phyloP scores from a whole-genome alignment of 2,797 vertebrate species.

The Pelobates cultripes region DNA sequence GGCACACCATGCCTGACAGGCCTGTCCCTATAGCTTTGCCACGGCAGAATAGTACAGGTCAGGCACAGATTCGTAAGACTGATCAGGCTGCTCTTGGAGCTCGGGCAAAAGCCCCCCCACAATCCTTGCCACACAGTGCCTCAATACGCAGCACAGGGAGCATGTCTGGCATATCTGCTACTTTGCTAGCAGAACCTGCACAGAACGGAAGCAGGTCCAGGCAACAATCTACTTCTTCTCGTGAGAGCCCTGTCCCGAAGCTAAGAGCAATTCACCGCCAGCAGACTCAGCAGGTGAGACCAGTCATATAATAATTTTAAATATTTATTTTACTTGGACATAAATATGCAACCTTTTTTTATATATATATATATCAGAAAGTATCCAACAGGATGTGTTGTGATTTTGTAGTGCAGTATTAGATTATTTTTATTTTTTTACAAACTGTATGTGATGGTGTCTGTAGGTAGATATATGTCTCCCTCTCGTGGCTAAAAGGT shows the following conservation, averaged over 20 bases:
- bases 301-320: neutral
- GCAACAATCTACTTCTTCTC: constrained; percentile 79
- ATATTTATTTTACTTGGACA: no score
- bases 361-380: no score
- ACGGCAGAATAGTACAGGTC: constrained; percentile 84
- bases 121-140: constrained; percentile 77
- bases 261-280: constrained; percentile 75
- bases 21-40: constrained; percentile 78
- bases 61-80: constrained; percentile 84
- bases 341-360: neutral
- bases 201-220: constrained; percentile 72
- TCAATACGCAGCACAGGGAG: constrained; percentile 85
- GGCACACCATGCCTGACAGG: constrained; percentile 71
- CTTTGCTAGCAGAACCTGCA: constrained; percentile 72
- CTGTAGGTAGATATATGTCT: neutral
- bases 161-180: constrained; percentile 66
- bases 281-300: constrained; percentile 78
- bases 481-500: constrained; percentile 18
- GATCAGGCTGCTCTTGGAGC: constrained; percentile 76
- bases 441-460: no score
- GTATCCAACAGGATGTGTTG: no score
- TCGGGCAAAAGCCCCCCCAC: constrained; percentile 72
- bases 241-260: constrained; percentile 80
- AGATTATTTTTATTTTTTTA: no score
- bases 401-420: neutral